Evolutionary conservation across 2,797 vertebrate species (phyloP), one percentile per base, ranked within the genome.

Genomic region (Rhadinocentrus ornatus): DNA sequence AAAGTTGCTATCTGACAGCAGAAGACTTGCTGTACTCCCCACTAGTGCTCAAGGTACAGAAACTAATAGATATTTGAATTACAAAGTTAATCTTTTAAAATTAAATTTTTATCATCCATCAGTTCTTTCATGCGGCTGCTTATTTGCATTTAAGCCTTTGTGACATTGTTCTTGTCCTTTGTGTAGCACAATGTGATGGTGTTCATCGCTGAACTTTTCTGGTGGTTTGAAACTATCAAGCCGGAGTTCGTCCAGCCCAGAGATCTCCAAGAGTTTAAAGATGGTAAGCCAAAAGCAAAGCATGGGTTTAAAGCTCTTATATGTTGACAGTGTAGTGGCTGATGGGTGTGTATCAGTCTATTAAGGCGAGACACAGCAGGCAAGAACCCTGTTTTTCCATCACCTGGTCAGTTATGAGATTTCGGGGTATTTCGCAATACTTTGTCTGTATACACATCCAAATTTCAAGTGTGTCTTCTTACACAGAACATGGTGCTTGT

Each of bases 141-240:
- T 10, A 50, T 57, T 3, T 57, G 15, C 44, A 29, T 66, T 62
- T 0, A 22, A 13, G 20, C 50, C 1, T 63, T 72, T 50, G 7
- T 65, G 31, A 66, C 2, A 0, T 59, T 44, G 11, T 46, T 56
- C 15, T 55, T 63, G 2, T 71, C 78, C 35, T 75, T 20, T 79
- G 4, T 32, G 11, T 70, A 99, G 98, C 96, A 97, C 24, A 99
- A 99, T 1, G 91, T 99, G 7, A 99, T 99, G 97, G 98, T 97
- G 35, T 99, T 99, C 70, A 97, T 99, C 24, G 98, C 98, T 1
- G 98, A 99, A 56, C 96, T 99, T 44, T 99, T 99, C 91, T 99
- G 98, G 98, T 99, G 98, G 97, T 98, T 99, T 90, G 98, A 99
- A 88, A 97, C 96, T 0, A 96, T 99, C 77, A 98, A 96, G 81